Percentiles rank a stretch among this genome's conserved stretches.
These are phyloP conservation scores for Colistium nudipinnis DNA, from an alignment of 2,113 vertebrate species.

Conservation along the genomic window DNA sequence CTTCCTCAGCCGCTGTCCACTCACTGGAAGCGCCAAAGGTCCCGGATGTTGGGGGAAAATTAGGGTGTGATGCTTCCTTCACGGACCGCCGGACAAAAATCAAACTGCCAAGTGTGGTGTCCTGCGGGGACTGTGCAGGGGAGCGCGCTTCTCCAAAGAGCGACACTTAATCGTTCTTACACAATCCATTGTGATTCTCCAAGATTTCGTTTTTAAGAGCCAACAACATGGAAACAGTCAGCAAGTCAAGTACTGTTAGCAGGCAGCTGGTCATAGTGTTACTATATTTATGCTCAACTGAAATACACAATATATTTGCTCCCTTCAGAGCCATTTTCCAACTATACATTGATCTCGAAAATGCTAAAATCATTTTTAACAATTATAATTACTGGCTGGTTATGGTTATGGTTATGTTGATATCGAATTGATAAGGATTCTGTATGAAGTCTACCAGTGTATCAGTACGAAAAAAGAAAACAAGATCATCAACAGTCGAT, in stretches of 20 bases:
- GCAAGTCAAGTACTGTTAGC: conserved; percentile 1
- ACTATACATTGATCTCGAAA: background rate
- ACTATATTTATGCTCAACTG: background rate
- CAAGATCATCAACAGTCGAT: no score
- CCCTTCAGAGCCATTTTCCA: background rate
- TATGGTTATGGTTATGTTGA: no score
- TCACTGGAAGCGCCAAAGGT: conserved; percentile 36
- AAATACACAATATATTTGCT: background rate
- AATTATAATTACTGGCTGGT: background rate
- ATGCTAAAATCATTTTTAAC: background rate
- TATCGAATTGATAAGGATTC: no score
- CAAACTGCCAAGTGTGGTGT: background rate
- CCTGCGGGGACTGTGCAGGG: background rate
- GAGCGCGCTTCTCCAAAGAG: conserved; percentile 7
- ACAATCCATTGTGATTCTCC: background rate
- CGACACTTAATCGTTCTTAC: background rate
- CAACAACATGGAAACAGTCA: conserved; percentile 26
- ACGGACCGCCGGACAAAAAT: conserved; percentile 19
- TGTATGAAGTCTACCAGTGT: no score
- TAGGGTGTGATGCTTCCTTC: conserved; percentile 70
- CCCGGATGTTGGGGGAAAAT: conserved; percentile 74
- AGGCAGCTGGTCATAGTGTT: background rate
- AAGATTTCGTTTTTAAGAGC: background rate
- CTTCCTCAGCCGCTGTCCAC: conserved; percentile 63
- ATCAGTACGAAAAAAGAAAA: no score